Evolutionary conservation across 2,113 vertebrate genomes (phyloP), one percentile per base, ranked within the genome.

Genomic region (Heterocephalus glaber): DNA sequence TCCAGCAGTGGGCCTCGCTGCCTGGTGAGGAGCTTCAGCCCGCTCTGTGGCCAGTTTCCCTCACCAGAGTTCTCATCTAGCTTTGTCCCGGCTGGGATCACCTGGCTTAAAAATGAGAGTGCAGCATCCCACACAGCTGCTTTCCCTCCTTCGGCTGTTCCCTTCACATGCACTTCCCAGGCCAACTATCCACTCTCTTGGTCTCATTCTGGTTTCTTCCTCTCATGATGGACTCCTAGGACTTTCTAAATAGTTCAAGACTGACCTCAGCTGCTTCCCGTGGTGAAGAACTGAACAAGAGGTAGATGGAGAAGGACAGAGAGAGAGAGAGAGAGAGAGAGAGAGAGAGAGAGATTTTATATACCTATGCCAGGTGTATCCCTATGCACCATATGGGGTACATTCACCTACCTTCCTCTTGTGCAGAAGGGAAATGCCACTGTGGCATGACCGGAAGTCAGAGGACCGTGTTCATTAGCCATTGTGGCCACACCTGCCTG

Each of bases 151-250:
- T n/a, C 60, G n/a, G 17, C 79, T 70, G n/a, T 26, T 33, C 41
- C 56, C 28, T 74, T 35, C 17, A 2, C 0, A 0, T 4, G 11
- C 11, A 17, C 47, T n/a, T 24, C 38, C 58, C 76, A 1, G 44
- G 61, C 70, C n/a, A 26, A 33, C 52, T 56, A 17, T 65, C 60
- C 0, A 35, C 47, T 94, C n/a, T 87, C 60, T 47, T 9, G 0
- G 74, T 74, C 74, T 92, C 79, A 35, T 60, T 85, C 86, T 49
- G 16, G 5, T 58, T 38, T 79, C 38, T 65, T 77, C 38, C 65
- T 66, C 52, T 92, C 12, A 0, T 63, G 49, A 70, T 90, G 14
- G 24, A 70, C 47, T 76, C 74, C 65, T 47, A 68, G 58, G 26
- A 60, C 1, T 80, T 95, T 60, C 30, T 63, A 52, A 70, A 44